Percentiles rank a stretch among this genome's conserved stretches.
Conservation (phyloP, 2,113 vertebrate species). For the Fregetta grallaria region DNA sequence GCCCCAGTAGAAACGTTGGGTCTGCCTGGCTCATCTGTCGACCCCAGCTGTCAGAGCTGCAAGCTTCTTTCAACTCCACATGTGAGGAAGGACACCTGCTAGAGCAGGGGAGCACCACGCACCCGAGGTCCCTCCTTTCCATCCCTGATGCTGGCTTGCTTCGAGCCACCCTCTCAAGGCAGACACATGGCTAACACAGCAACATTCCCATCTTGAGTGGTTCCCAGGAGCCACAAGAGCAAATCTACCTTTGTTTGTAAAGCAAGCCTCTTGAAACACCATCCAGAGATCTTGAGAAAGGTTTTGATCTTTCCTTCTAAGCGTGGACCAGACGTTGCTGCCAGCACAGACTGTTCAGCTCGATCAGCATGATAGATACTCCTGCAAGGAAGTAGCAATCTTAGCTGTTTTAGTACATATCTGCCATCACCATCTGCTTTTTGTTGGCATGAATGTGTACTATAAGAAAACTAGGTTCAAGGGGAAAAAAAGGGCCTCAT, state of each 20-base stretch:
- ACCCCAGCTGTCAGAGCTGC: neutral
- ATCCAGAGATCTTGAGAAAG: neutral
- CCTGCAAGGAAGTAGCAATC: slow-evolving; percentile 23
- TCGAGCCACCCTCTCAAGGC: neutral
- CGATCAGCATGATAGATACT: slow-evolving; percentile 28
- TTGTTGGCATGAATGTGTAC: slow-evolving; percentile 8
- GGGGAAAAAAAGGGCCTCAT: neutral
- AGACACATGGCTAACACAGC: neutral
- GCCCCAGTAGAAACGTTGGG: neutral
- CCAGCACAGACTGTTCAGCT: slow-evolving; percentile 44
- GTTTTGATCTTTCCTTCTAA: slow-evolving; percentile 37
- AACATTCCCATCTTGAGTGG: neutral
- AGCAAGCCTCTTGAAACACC: neutral
- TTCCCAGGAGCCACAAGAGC: neutral
- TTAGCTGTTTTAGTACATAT: slow-evolving; percentile 49
- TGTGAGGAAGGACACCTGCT: rapidly evolving
- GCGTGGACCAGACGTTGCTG: neutral
- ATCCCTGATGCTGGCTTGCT: neutral
- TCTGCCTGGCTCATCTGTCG: neutral
- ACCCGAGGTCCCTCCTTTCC: neutral
- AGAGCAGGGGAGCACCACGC: neutral
- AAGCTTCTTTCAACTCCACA: neutral
- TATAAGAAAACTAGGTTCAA: neutral
- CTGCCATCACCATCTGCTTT: slow-evolving; percentile 52
- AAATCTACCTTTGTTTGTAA: neutral